A percentile compares a stretch with the other conserved stretches of the same genome.
phyloP scores from a whole-genome alignment of 2,888 invertebrate species.

The Drosophila picticornis region DNA sequence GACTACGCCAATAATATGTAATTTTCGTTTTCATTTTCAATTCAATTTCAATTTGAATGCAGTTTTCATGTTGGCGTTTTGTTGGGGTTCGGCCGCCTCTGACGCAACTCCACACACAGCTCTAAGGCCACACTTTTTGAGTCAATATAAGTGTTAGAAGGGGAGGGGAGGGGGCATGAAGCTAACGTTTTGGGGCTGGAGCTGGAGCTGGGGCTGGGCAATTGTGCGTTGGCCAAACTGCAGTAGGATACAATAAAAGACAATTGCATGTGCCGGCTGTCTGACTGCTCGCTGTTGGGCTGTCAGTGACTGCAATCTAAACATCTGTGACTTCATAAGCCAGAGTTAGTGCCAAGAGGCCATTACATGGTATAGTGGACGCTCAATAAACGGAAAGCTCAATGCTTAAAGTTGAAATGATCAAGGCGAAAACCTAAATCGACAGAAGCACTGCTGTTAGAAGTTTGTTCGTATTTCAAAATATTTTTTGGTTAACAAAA shows the following conservation, averaged over 20 bases:
- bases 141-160: slow-evolving; percentile 11
- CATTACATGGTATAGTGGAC: slow-evolving; percentile 38
- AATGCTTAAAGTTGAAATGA: not conserved
- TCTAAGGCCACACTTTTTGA: slow-evolving; percentile 28
- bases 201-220: slow-evolving; percentile 45
- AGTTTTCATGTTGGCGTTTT: slow-evolving; percentile 70
- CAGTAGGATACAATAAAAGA: slow-evolving; percentile 61
- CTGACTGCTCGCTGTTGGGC: slow-evolving; percentile 4
- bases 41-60: slow-evolving; percentile 63
- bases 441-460: not conserved
- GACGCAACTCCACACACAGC: slow-evolving; percentile 41
- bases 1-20: slow-evolving; percentile 64
- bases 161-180: slow-evolving; percentile 20
- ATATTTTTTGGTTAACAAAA: not conserved
- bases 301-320: slow-evolving; percentile 46
- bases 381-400: not conserved
- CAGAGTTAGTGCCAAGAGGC: slow-evolving; percentile 26
- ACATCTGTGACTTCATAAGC: slow-evolving; percentile 51
- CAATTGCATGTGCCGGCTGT: slow-evolving; percentile 52
- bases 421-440: not conserved
- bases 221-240: slow-evolving; percentile 66
- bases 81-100: slow-evolving; percentile 64
- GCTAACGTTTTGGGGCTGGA: slow-evolving; percentile 13
- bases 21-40: slow-evolving; percentile 59
- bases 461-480: not conserved